phyloP scores from a whole-genome alignment of 64 coral and sea anemone species.

The Porites australiensis region DNA sequence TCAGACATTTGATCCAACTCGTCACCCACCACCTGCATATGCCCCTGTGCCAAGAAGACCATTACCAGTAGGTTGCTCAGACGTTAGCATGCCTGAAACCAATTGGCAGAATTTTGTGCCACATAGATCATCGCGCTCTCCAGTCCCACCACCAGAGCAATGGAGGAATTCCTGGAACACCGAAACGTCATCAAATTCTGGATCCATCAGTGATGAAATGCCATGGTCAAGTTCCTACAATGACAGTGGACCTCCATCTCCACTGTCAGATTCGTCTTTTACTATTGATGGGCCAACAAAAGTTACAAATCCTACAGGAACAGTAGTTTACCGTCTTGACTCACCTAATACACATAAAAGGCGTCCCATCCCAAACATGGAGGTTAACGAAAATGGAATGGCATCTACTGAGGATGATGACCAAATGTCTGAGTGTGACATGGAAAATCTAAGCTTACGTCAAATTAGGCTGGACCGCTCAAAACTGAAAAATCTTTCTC shows the following conservation, averaged over 20 bases:
- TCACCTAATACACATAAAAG: constrained; percentile 42
- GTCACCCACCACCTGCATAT: constrained; percentile 72
- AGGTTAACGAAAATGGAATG: constrained; percentile 48
- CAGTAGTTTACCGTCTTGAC: constrained; percentile 71
- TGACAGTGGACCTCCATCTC: constrained; percentile 88
- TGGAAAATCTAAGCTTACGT: constrained; percentile 53
- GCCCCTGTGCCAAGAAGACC: constrained; percentile 73
- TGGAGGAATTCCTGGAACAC: constrained; percentile 95
- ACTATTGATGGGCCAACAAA: constrained; percentile 57
- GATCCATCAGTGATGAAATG: constrained; percentile 93
- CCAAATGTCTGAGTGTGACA: constrained; percentile 69
- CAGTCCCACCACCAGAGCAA: constrained; percentile 62
- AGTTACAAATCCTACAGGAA: constrained; percentile 71
- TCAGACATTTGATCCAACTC: constrained; percentile 74
- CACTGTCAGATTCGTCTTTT: constrained; percentile 77
- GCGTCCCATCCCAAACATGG: constrained; percentile 52
- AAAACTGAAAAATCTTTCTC: constrained; percentile 80
- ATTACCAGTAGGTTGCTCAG: constrained; percentile 19
- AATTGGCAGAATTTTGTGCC: constrained; percentile 37
- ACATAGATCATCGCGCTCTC: constrained; percentile 36
- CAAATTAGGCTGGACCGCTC: constrained; percentile 31
- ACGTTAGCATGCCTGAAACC: constrained; percentile 38
- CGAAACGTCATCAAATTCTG: constrained; percentile 90
- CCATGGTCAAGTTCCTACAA: constrained; percentile 67
- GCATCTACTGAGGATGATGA: constrained; percentile 57